Evolutionary conservation across 2,113 vertebrate genomes (phyloP), one percentile per base, ranked within the genome.

Genomic region (Rana temporaria): DNA sequence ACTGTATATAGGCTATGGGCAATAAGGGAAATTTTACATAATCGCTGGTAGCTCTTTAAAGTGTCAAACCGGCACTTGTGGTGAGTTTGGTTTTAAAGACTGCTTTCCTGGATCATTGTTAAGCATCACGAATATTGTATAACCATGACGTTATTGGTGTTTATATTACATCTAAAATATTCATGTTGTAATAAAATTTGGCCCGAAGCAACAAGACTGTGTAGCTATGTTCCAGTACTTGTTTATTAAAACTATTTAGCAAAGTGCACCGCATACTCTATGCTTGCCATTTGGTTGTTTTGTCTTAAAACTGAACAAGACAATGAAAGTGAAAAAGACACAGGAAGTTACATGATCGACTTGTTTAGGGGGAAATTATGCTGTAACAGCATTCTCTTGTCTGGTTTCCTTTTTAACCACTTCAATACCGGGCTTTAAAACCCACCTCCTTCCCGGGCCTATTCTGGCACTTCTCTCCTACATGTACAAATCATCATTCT

Each of bases 151-250:
- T 42, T 59, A 38, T 59, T 16, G 19, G 73, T 52, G 74, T 77
- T 77, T 77, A 77, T 77, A 77, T 77, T 77, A 63, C 60, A 42
- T 65, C 74, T 77, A 77, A 77, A 77, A 77, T 77, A 77, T 77
- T 77, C 74, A 77, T 77, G 59, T 20, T 26, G 59, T 53, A 77
- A 77, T 75, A 75, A 75, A 60, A 62, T 42, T 59, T 75, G 72
- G 30, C 72, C 32, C 16, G 57, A 62, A 75, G 72, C 72, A 62
- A 77, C 38, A 53, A 64, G 74, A 52, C 59, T 26, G 24, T 15
- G 60, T 14, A 63, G 60, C 42, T 62, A 77, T 77, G 20, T 77
- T 30, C 26, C n/a, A 17, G 19, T 24, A 18, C 30, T 22, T 75
- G 72, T 75, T 75, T 75, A 75, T 75, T 75, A 75, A 75, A 75